Base-by-base conservation (phyloP, 2,888 invertebrate genomes). In the Orchestes rusci region DNA sequence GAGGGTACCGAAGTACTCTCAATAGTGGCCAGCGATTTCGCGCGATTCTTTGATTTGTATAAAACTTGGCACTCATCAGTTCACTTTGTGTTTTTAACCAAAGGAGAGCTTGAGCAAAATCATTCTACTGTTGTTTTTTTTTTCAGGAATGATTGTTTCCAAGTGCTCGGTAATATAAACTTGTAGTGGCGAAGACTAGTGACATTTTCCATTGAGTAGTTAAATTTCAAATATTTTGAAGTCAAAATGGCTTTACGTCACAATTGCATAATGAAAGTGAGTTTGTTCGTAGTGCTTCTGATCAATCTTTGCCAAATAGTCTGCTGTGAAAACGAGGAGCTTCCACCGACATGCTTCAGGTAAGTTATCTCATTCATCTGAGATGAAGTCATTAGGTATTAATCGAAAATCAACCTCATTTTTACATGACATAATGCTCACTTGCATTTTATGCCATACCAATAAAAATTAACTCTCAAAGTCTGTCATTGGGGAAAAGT, bases 301-400 rank as follows among this genome's bases (percentile, higher is more conserved):
- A 44, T 53, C 45, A 45, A 34, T 36, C 35, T 52, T 42, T 40
- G 48, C 39, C 45, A 49, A 51, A 47, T 48, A 33, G 36, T 43
- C 30, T 37, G 35, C 13, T 41, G 50, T 30, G 48, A 45, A 34
- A 43, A 49, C 17, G 52, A 52, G 37, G 46, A 43, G 16, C 35
- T 42, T 17, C 46, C 45, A 35, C 55, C 55, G 23, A 34, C 52
- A 10, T 55, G 55, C 34, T 53, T 39, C 43, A 55, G 55, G 55
- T 55, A 51, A 52, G 49, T 38, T 34, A 37, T 28, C 18, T 15
- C 17, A 29, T 18, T n/a, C n/a, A n/a, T n/a, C n/a, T n/a, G n/a
- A n/a, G n/a, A n/a, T n/a, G n/a, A n/a, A n/a, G n/a, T n/a, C n/a
- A n/a, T n/a, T n/a, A n/a, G n/a, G n/a, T n/a, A n/a, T n/a, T n/a